Evolutionary conservation across 2,113 vertebrate species (phyloP).

Genomic region (Crotalus viridis): DNA sequence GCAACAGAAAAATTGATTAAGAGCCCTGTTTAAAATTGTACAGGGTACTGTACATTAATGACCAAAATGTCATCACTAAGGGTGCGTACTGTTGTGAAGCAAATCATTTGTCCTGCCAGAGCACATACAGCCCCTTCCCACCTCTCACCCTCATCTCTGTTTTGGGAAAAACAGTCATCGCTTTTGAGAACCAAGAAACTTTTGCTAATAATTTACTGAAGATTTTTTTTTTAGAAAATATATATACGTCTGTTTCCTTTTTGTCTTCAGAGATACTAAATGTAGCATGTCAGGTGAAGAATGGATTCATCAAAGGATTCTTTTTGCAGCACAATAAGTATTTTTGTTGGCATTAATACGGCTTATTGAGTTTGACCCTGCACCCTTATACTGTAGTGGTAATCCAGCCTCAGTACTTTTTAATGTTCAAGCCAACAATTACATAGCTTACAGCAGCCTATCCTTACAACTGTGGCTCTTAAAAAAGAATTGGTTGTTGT

Average conservation of each 20-base stretch:
- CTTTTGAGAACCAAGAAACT: neutral
- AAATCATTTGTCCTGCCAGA: neutral
- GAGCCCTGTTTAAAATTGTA: neutral
- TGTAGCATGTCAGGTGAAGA: constrained; percentile 7
- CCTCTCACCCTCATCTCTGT: neutral
- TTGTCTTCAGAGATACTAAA: constrained; percentile 16
- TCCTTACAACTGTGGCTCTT: neutral
- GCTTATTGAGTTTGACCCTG: constrained; percentile 37
- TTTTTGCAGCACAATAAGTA: constrained; percentile 38
- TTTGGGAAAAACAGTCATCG: neutral
- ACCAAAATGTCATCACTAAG: neutral
- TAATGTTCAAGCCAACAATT: constrained; percentile 44
- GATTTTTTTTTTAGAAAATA: neutral
- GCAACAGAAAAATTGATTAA: neutral
- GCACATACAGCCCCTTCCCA: neutral
- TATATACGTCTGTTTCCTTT: neutral
- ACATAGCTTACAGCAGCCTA: neutral
- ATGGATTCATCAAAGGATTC: constrained; percentile 14
- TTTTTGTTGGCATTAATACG: constrained; percentile 37
- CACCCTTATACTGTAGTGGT: neutral
- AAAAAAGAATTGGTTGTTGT: neutral
- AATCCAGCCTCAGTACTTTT: constrained; percentile 26
- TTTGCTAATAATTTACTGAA: constrained; percentile 30
- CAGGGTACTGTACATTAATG: neutral
- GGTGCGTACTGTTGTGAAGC: neutral